A percentile compares a stretch with the other conserved stretches of the same genome.
These are phyloP conservation scores for Stigmatopora nigra DNA, from an alignment of 2,113 vertebrate genomes.

Conservation along the genomic window DNA sequence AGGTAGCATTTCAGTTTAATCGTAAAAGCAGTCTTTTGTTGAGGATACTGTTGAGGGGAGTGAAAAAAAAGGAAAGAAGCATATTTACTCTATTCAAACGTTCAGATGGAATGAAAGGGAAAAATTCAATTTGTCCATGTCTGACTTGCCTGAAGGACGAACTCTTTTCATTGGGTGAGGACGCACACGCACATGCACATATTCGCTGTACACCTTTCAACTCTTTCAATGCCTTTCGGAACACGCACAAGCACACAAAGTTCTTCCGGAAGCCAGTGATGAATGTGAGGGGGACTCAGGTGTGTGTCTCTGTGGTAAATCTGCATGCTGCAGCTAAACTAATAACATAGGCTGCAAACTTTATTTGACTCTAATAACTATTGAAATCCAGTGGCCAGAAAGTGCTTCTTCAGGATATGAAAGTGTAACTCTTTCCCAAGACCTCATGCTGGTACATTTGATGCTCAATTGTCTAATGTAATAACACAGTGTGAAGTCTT, in stretches of 20 bases:
- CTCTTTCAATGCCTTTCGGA: conserved; percentile 1
- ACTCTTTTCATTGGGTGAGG: conserved; percentile 43
- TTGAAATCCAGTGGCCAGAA: not conserved
- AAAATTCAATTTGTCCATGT: conserved; percentile 39
- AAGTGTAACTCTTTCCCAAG: conserved; percentile 11
- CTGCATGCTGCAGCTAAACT: conserved; percentile 33
- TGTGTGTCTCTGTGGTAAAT: conserved; percentile 17
- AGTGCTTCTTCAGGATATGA: conserved; percentile 16
- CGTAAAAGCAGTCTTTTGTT: conserved; percentile 52
- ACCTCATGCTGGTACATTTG: conserved; percentile 2
- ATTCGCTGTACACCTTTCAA: conserved; percentile 11
- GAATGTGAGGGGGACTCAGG: conserved; percentile 15
- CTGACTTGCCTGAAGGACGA: conserved; percentile 53
- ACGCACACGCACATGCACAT: conserved; percentile 13
- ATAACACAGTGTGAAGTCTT: conserved; percentile 7
- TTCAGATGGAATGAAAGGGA: conserved; percentile 32
- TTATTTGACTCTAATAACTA: conserved; percentile 10
- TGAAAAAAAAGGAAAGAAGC: conserved; percentile 38
- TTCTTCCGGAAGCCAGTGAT: conserved; percentile 15
- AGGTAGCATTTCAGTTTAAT: conserved; percentile 51
- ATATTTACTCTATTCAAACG: conserved; percentile 53
- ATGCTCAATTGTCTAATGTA: conserved; percentile 7
- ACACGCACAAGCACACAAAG: conserved; percentile 1
- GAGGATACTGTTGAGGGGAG: conserved; percentile 32
- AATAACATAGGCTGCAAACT: conserved; percentile 31